Conservation (phyloP, 2,797 vertebrate genomes). For the Eupleurogrammus muticus region DNA sequence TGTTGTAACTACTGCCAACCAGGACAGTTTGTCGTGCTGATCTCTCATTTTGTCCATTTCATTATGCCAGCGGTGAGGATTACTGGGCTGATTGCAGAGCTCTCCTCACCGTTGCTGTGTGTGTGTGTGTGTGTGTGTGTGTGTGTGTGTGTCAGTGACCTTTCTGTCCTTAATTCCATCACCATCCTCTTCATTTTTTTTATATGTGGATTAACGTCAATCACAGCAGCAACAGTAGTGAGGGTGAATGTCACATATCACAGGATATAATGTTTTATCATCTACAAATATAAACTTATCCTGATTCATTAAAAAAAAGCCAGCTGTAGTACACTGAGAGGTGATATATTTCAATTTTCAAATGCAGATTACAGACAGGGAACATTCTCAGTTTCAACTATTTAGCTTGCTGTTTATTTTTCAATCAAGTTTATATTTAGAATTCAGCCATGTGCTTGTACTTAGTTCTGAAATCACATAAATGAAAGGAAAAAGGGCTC, state of each 20-base stretch:
- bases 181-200: constrained; percentile 23
- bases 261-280: not conserved
- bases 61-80: constrained; percentile 51
- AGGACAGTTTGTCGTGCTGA: constrained; percentile 1
- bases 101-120: constrained; percentile 15
- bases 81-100: constrained; percentile 36
- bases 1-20: too few species aligned
- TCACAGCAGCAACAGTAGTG: constrained; percentile 7
- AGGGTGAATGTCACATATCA: not conserved
- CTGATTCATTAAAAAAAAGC: not conserved
- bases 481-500: not conserved
- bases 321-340: not conserved
- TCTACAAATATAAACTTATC: not conserved
- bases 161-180: constrained; percentile 39
- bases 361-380: too few species aligned
- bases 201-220: constrained; percentile 32
- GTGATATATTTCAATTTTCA: not conserved
- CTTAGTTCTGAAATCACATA: not conserved
- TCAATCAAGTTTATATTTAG: not conserved
- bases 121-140: constrained; percentile 12
- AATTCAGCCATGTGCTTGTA: too few species aligned
- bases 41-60: constrained; percentile 46
- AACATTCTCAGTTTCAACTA: not conserved
- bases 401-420: not conserved
- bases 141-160: constrained; percentile 14